Base-by-base conservation (phyloP, 2,888 invertebrate species). In the Calameuta idolon region DNA sequence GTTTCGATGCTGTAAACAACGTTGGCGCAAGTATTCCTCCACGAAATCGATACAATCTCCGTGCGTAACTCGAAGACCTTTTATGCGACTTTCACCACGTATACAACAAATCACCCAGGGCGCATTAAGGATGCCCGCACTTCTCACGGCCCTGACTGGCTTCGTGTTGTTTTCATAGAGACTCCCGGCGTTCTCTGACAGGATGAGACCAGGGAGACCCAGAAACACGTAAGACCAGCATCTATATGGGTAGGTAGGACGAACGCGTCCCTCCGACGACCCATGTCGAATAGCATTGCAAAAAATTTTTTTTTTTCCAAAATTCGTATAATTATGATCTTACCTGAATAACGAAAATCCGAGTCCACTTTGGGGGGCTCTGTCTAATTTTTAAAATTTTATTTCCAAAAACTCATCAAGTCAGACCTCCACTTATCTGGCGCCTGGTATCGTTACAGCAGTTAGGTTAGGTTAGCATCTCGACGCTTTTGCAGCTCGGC, bases 351-450 rank as follows among this genome's bases (percentile, higher is more conserved):
- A 55, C 55, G 9, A 23, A 55, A 55, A 55, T 55, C 23, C 9
- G 9, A 55, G 23, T 55, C 55, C 55, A 55, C 55, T 9, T 55
- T 23, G 23, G 55, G 23, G 31, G 5, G 69, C 33, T 15, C 30
- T 34, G 30, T 31, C 75, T n/a, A 82, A 81, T 82, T 85, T 83
- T 75, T 81, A 81, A 55, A 55, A 83, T 86, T 87, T 86, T 77
- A 85, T 85, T 87, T 85, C 82, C 75, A 80, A 83, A 86, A 86
- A 83, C 79, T 79, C 84, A 75, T 55, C 85, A 81, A 82, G 80
- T 71, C 77, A 37, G 85, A 82, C 85, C 87, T 87, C 83, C 87
- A 90, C 83, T 90, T 89, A 88, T 85, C 85, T 87, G 89, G 89
- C 89, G 90, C 89, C 88, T 85, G 68, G 76, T 81, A 85, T 86